phyloP scores from a whole-genome alignment of 1,140 invertebrate species.

The Lanistes nyassanus region DNA sequence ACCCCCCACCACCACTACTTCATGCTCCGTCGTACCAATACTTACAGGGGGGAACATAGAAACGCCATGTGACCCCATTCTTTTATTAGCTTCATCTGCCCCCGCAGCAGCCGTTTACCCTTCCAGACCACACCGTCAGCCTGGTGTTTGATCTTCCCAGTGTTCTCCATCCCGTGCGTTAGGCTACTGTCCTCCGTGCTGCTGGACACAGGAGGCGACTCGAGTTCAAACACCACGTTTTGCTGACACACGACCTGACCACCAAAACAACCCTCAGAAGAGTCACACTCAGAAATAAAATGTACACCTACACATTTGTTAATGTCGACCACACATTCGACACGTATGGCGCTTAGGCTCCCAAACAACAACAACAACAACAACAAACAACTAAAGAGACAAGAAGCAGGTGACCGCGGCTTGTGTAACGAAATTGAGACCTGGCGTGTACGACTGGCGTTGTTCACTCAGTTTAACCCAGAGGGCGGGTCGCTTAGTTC shows the following conservation, averaged over 20 bases:
- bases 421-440: no score
- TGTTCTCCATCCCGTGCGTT: not conserved
- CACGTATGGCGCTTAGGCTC: no score
- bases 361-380: no score
- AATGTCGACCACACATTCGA: no score
- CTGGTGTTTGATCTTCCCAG: not conserved
- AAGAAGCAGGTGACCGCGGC: no score
- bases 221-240: conserved; percentile 81
- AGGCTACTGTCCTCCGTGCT: not conserved
- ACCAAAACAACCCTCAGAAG: conserved; percentile 22
- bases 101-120: conserved; percentile 71
- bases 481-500: no score
- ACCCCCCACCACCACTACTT: no score
- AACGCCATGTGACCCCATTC: conserved; percentile 84
- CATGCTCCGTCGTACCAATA: no score
- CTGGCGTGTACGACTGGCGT: no score
- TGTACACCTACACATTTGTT: no score
- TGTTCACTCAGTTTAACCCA: no score
- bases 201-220: conserved; percentile 54
- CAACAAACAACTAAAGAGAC: no score
- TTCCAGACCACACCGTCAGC: not conserved
- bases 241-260: conserved; percentile 77
- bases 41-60: conserved; percentile 86
- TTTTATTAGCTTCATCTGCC: conserved; percentile 85
- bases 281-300: not conserved